A percentile compares a stretch with the other conserved stretches of the same genome.
Conservation (phyloP, 2,113 vertebrate species). For the Macroglossus sobrinus region DNA sequence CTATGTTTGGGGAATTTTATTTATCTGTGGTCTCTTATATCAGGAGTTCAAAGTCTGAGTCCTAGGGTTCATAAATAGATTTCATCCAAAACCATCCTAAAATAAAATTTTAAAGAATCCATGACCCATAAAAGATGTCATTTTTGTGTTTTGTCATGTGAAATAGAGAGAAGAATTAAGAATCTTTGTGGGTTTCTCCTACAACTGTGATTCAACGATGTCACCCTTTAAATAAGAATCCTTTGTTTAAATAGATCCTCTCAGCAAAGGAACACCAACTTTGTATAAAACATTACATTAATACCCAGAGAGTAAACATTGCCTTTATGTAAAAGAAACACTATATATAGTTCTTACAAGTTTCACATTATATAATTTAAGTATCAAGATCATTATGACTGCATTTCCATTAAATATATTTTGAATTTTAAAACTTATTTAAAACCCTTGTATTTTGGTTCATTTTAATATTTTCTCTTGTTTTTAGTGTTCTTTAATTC, state of each 20-base stretch:
- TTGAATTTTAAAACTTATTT: not conserved
- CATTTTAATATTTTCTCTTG: not conserved
- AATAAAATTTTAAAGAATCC: not conserved
- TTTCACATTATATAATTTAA: not conserved
- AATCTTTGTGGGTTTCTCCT: not conserved
- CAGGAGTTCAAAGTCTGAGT: not conserved
- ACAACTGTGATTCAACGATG: not conserved
- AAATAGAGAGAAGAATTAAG: not conserved
- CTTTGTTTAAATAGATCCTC: not conserved
- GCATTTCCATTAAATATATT: not conserved
- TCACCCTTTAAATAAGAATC: not conserved
- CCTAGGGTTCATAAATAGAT: not conserved
- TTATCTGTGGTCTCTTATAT: not conserved
- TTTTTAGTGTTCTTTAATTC: not conserved
- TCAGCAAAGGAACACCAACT: not conserved
- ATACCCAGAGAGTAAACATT: not conserved
- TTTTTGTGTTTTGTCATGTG: not conserved
- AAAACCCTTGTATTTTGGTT: not conserved
- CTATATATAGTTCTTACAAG: not conserved
- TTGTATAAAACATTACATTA: not conserved
- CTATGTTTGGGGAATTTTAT: not conserved
- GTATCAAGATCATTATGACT: not conserved
- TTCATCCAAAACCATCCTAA: not conserved
- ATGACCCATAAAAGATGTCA: not conserved
- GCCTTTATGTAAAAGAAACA: not conserved